phyloP scores from a whole-genome alignment of 1,140 invertebrate species.

The Samia ricini region DNA sequence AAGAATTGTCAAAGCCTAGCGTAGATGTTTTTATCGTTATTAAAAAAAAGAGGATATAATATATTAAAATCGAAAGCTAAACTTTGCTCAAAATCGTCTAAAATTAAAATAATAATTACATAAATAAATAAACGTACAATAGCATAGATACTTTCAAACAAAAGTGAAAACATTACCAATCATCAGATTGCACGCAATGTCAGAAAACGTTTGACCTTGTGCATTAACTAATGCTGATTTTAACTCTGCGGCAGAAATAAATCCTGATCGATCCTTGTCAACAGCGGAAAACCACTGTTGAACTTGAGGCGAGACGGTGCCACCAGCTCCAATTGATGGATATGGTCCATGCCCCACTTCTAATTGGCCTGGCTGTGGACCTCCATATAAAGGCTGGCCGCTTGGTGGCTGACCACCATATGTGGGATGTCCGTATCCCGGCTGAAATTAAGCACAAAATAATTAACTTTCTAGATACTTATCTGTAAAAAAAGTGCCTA shows the following conservation, averaged over 20 bases:
- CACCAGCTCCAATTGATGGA: constrained; percentile 56
- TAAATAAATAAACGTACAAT: not conserved
- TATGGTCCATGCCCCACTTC: constrained; percentile 70
- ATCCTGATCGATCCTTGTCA: constrained; percentile 89
- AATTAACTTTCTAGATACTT: too few species aligned
- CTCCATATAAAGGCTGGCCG: constrained; percentile 30
- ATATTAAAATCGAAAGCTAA: too few species aligned
- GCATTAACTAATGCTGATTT: constrained; percentile 90
- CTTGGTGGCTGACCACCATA: constrained; percentile 30
- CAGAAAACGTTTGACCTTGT: constrained; percentile 91
- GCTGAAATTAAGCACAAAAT: constrained; percentile 27
- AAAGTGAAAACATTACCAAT: constrained; percentile 81
- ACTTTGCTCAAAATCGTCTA: too few species aligned
- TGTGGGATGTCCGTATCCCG: constrained; percentile 36
- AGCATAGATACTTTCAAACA: not conserved
- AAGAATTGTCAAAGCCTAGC: too few species aligned
- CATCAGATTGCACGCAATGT: constrained; percentile 92
- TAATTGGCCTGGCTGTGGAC: constrained; percentile 31
- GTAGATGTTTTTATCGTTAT: too few species aligned
- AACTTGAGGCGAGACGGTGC: constrained; percentile 80
- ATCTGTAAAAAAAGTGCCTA: too few species aligned
- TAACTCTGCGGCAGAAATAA: constrained; percentile 88
- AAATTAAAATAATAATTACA: too few species aligned
- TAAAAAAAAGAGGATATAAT: too few species aligned
- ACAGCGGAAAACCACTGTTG: constrained; percentile 91